Evolutionary conservation across 2,113 vertebrate species (phyloP).

Genomic region (Sapajus apella): DNA sequence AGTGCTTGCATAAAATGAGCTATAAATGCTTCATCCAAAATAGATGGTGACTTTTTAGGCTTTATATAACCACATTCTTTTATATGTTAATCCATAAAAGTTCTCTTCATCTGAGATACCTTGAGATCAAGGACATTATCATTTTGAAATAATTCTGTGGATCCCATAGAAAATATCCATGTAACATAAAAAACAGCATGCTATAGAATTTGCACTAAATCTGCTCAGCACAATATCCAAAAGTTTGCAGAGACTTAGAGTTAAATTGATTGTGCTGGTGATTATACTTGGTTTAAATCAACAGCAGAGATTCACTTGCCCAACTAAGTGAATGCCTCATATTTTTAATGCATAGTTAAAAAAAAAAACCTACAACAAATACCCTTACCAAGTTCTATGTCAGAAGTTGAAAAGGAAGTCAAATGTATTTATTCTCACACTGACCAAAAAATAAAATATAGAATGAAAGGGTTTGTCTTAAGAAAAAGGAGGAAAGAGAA

Average conservation of each 20-base stretch:
- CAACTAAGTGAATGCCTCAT: not conserved
- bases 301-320: not conserved
- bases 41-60: constrained; percentile 1
- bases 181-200: constrained; percentile 5
- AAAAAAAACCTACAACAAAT: not conserved
- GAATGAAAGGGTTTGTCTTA: not conserved
- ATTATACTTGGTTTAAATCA: not conserved
- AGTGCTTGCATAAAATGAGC: constrained; percentile 32
- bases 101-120: constrained; percentile 30
- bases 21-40: constrained; percentile 53
- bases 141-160: constrained; percentile 56
- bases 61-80: constrained; percentile 29
- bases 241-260: not conserved
- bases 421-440: not conserved
- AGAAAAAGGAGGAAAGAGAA: not conserved
- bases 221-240: not conserved
- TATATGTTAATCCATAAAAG: constrained; percentile 48
- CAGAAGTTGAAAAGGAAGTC: not conserved
- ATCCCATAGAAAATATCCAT: not conserved
- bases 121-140: constrained; percentile 47
- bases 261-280: not conserved
- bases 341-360: not conserved
- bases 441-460: not conserved
- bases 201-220: not conserved
- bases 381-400: not conserved